Evolutionary conservation across 1,140 invertebrate genomes (phyloP), one percentile per base, ranked within the genome.

Genomic region (Metopolophium dirhodum): DNA sequence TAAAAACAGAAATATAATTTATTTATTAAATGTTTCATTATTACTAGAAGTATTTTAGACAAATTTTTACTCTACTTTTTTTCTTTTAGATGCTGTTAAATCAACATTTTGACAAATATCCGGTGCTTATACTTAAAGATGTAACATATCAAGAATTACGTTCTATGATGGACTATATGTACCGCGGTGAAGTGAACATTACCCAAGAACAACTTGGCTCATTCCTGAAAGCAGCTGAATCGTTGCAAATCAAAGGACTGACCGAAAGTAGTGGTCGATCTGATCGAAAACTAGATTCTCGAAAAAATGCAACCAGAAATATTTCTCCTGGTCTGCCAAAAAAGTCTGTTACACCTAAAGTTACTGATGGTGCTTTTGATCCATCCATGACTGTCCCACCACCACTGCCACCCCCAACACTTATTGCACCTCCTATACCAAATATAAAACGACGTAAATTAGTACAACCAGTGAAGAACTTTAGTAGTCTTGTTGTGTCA

Each of bases 141-240:
- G 97, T 98, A 30, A 98, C 98, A 95, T 98, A 97, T 95, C 97
- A 97, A 95, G 98, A 98, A 96, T 95, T 99, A 94, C 97, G 98
- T 96, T 98, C 98, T 92, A 98, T 99, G 97, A 97, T 98, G 96
- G 97, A 98, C 95, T 98, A 98, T 94, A 99, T 99, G 98, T 99
- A 99, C 95, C 96, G 97, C 94, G 98, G 98, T 90, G 98, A 99
- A 96, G 98, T 99, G 51, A 98, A 98, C 95, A 98, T 99, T 95
- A 97, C 97, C 94, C 98, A 98, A 95, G 98, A 98, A 95, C 97
- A 98, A 95, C 96, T 99, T 94, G 97, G 97, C 90, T 97, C 98
- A n/a, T 96, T 99, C 94, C 95, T 99, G 61, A 98, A 98, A 95
- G 98, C 98, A 85, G 98, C 98, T 8, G 98, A 98, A 95, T 97